Base-by-base conservation (phyloP, 2,113 vertebrate species). In the Lophochroa leadbeateri region DNA sequence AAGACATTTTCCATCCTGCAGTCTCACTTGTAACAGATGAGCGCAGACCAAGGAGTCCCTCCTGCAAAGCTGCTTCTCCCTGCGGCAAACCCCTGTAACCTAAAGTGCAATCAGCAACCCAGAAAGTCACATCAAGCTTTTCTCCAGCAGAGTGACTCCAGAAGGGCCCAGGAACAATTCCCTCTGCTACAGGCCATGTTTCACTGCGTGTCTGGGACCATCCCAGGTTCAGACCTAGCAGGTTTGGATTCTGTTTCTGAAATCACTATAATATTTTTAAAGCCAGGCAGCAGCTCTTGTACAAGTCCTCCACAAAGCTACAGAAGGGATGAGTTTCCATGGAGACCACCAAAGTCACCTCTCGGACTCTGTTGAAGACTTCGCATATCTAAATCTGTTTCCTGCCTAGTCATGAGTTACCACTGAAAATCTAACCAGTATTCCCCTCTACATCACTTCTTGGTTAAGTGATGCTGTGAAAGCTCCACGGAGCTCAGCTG, bases 251-350 rank as follows among this genome's bases (percentile, higher is more conserved):
- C 82, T 60, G 33, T 9, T 46, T 64, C 44, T 71, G 18, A 19
- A 52, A 61, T 25, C 39, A 17, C 4, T 46, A 3, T 14, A 35
- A 33, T 27, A 53, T 79, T n/a, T 53, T 63, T 49, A 6, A 70
- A 86, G 67, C 19, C 41, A 96, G 57, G 37, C 90, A 77, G 50
- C 58, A 82, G 46, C 53, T 88, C 63, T 88, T 90, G 71, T 55
- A 0, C n/a, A 91, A 94, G 37, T 37, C 46, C 71, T 86, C 82
- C 3, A 16, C 93, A 93, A 74, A 92, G 79, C 87, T 79, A 78
- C 60, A 76, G 69, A 53, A 82, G 3, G 88, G 60, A 91, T 24
- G 53, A 92, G 96, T 95, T 95, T 91, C 93, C 95, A 96, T 94
- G 94, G 93, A 94, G 88, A 86, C 79, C 70, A 95, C 60, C 57